Base-by-base conservation (phyloP, 2,113 vertebrate genomes). In the Clinocottus analis region DNA sequence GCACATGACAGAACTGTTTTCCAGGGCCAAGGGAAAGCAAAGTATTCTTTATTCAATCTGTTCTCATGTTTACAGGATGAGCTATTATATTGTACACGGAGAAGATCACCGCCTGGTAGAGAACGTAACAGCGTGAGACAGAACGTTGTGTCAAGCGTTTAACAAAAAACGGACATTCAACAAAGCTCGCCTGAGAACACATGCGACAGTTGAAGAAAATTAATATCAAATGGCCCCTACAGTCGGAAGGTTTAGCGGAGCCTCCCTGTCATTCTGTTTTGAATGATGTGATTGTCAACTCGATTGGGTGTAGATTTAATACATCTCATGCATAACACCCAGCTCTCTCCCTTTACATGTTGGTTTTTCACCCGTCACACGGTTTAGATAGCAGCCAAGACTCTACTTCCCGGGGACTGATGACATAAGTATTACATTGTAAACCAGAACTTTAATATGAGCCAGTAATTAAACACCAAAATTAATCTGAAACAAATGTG, bases 21-120 rank as follows among this genome's bases (percentile, higher is more conserved):
- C 89, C 83, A 82, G 81, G 79, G 89, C 86, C 79, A 41, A 73
- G 86, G 86, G 91, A 91, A 92, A 90, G 86, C 87, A 91, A 93
- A 92, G 89, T 92, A 91, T 93, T 91, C 87, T 94, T 94, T 92
- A 93, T 94, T 92, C 89, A 92, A 92, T 94, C 91, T 92, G 91
- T 88, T 90, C 79, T 86, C 91, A 77, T 92, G 93, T 90, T 92
- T 94, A 91, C 91, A 93, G 90, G 85, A 92, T 85, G 86, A 92
- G 87, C 89, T 83, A 86, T 90, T 89, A 88, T 84, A 90, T 84
- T 72, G 77, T 90, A 89, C 78, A 75, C 2, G 56, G 68, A 80
- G 87, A 86, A 62, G 74, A 92, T 90, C 80, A 88, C 77, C 80
- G 85, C 63, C 73, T 65, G 5, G 66, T 68, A 51, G 43, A 82